Evolutionary conservation across 2,888 invertebrate species (phyloP).

Genomic region (Melieria picta): DNA sequence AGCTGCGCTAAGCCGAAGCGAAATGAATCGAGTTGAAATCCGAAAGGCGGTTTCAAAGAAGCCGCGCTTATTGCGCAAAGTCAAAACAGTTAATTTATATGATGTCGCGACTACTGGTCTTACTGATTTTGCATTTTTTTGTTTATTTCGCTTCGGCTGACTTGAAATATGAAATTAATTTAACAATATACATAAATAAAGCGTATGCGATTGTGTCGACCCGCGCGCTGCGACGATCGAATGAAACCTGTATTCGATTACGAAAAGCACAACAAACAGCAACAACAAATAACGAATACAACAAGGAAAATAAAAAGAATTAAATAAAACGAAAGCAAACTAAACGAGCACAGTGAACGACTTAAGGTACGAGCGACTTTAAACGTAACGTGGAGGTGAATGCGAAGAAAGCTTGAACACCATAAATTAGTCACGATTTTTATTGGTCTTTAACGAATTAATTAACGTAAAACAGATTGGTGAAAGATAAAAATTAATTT

Average conservation of each 20-base stretch:
- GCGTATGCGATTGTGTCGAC: background rate
- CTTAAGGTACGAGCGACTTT: background rate
- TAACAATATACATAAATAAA: constrained; percentile 30
- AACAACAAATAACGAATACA: background rate
- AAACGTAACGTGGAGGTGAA: constrained; percentile 2
- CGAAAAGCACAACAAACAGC: background rate
- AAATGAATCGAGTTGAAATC: constrained; percentile 17
- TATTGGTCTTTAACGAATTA: constrained; percentile 49
- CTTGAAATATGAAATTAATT: constrained; percentile 60
- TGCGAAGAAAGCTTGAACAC: constrained; percentile 44
- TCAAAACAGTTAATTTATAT: constrained; percentile 64
- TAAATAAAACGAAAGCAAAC: background rate
- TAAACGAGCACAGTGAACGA: background rate
- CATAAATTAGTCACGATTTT: constrained; percentile 54
- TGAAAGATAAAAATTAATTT: constrained; percentile 48
- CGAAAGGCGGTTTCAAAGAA: constrained; percentile 22
- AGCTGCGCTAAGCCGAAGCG: background rate
- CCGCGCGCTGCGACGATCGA: no score
- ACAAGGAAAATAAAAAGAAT: constrained; percentile 1
- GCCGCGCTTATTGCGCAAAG: constrained; percentile 53
- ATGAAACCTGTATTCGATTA: constrained; percentile 51
- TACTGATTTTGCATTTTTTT: constrained; percentile 61
- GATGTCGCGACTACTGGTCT: constrained; percentile 65
- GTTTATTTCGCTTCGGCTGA: constrained; percentile 47
- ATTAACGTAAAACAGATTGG: constrained; percentile 40